Conservation (phyloP, 2,113 vertebrate genomes). For the Grammomys surdaster region DNA sequence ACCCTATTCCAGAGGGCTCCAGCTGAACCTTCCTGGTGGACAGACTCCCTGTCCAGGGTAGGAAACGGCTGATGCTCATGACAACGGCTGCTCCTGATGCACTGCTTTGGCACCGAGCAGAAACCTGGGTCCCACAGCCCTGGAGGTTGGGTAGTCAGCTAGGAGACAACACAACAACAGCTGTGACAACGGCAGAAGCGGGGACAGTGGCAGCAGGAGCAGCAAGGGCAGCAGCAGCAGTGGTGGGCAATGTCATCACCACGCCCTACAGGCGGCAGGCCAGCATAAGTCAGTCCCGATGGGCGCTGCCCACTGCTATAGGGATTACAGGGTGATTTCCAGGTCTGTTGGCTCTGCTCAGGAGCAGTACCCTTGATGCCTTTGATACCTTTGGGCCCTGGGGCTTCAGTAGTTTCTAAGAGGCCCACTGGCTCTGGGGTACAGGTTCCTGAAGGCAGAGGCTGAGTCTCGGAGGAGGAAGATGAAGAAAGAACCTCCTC, state of each 20-base stretch:
- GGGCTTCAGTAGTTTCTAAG: neutral
- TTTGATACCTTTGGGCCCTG: neutral
- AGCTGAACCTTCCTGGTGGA: neutral
- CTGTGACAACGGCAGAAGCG: slow-evolving; percentile 81
- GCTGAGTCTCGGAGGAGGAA: slow-evolving; percentile 78
- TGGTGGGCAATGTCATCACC: slow-evolving; percentile 76
- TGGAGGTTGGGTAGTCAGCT: neutral
- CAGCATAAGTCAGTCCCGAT: slow-evolving; percentile 75
- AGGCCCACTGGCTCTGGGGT: neutral
- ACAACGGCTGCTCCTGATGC: fast-evolving
- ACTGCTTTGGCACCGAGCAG: neutral
- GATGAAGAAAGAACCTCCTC: slow-evolving; percentile 77
- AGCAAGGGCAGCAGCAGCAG: slow-evolving; percentile 75
- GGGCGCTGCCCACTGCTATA: slow-evolving; percentile 81
- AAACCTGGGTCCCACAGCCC: neutral
- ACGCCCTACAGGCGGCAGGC: slow-evolving; percentile 76
- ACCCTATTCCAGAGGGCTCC: neutral
- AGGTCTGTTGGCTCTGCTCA: slow-evolving; percentile 62
- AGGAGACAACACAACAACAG: slow-evolving; percentile 85
- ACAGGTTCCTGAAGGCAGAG: neutral
- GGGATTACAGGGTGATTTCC: slow-evolving; percentile 85
- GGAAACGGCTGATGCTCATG: neutral
- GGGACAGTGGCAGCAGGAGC: slow-evolving; percentile 84
- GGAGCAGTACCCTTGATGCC: neutral
- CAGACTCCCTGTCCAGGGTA: neutral